Evolutionary conservation across 1,140 invertebrate species (phyloP).

Genomic region (Rhagoletis zephyria): DNA sequence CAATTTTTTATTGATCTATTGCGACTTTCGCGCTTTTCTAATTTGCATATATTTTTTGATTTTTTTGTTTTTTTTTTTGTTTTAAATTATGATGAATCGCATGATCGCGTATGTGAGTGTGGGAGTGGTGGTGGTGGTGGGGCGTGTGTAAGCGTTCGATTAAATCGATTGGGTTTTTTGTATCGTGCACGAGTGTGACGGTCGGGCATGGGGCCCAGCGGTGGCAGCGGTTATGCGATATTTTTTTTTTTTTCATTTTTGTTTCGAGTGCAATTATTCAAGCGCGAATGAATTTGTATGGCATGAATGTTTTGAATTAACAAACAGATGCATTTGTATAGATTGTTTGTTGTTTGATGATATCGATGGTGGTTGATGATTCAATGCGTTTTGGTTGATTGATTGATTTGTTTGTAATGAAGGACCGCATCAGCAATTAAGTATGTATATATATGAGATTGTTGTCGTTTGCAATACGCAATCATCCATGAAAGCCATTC

Average conservation of each 20-base stretch:
- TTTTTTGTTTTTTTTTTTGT: background rate
- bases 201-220: constrained; percentile 41
- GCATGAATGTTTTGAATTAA: background rate
- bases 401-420: background rate
- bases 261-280: constrained; percentile 39
- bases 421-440: background rate
- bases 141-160: background rate
- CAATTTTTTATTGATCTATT: constrained; percentile 73
- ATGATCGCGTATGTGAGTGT: constrained; percentile 8
- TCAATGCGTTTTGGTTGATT: background rate
- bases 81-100: no score
- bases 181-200: background rate
- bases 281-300: constrained; percentile 16
- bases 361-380: constrained; percentile 7
- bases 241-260: background rate
- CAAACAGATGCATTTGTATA: background rate
- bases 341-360: background rate
- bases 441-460: constrained; percentile 53
- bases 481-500: constrained; percentile 66
- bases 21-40: constrained; percentile 73
- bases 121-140: background rate
- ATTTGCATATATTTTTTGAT: constrained; percentile 55
- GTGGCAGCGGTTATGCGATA: background rate
- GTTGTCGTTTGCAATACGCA: constrained; percentile 60
- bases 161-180: no score